Evolutionary conservation across 2,797 vertebrate species (phyloP), one percentile per base, ranked within the genome.

Genomic region (Esox lucius): DNA sequence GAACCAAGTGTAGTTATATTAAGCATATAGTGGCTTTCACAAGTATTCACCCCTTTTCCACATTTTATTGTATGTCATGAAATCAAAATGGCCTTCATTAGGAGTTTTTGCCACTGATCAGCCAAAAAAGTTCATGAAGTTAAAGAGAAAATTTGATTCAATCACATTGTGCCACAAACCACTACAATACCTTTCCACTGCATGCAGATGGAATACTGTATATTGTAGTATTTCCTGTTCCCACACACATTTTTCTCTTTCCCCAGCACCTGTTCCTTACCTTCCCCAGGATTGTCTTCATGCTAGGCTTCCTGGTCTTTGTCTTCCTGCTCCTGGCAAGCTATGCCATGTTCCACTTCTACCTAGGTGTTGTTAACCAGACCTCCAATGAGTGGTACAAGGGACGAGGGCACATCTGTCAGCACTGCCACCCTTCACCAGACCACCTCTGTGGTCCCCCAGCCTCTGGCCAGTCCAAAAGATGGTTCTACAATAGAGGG

Each of bases 361-460:
- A 95, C 77, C 82, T 99, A 89, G 93, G 90, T 22, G 74, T 95
- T 65, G 94, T 95, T 81, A 99, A 99, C 91, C 96, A 96, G 85
- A 99, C 98, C 0, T 93, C 95, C 67, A 97, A 98, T 0, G 97
- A 99, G 79, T 99, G 98, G 97, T 95, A 91, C 88, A 96, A 95
- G 80, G 87, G 88, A 15, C 86, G 91, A 78, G 89, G 92, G 39
- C 72, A 72, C 0, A 62, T 80, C 24, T 95, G 93, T 76, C 91
- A 89, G 67, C 89, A 91, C 83, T 94, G 94, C 80, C 87, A 86
- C 42, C 89, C 92, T 0, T 71, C 75, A 0, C 56, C 49, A 1
- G 86, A 92, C 62, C 70, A 77, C 5, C 65, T 61, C 13, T 86
- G 82, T 15, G 53, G 56, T 70, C 75, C 87, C 0, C 73, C 78